phyloP scores from a whole-genome alignment of 1,140 invertebrate genomes.

The Drosophila novamexicana region DNA sequence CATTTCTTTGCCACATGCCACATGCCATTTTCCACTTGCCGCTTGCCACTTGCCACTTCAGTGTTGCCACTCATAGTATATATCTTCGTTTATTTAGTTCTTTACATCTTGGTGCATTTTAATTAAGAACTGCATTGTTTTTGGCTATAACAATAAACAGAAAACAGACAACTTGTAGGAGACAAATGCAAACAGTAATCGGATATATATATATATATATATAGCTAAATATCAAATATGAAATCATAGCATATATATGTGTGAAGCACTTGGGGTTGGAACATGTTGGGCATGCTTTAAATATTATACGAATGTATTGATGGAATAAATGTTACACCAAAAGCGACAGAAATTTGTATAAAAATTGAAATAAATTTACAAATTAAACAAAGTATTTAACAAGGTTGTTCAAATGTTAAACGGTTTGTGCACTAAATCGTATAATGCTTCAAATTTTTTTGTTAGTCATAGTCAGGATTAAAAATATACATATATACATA shows the following conservation, averaged over 20 bases:
- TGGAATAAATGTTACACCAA: slow-evolving; percentile 1
- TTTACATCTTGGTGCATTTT: slow-evolving; percentile 62
- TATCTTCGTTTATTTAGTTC: slow-evolving; percentile 50
- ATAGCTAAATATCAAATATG: too few relatives aligned
- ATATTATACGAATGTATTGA: background rate
- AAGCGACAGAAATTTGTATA: slow-evolving; percentile 27
- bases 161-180: background rate
- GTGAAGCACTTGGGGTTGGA: background rate
- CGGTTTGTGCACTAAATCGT: slow-evolving; percentile 33
- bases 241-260: background rate
- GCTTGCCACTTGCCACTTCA: background rate
- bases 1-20: slow-evolving; percentile 7
- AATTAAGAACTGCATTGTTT: slow-evolving; percentile 71
- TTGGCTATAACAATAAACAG: slow-evolving; percentile 38
- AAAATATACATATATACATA: slow-evolving; percentile 3
- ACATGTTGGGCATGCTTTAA: slow-evolving; percentile 4
- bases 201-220: background rate
- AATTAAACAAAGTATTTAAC: slow-evolving; percentile 43
- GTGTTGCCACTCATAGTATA: background rate
- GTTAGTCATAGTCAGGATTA: slow-evolving; percentile 13
- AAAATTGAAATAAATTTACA: slow-evolving; percentile 14
- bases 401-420: slow-evolving; percentile 57
- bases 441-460: slow-evolving; percentile 25
- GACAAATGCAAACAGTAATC: slow-evolving; percentile 4
- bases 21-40: background rate